Evolutionary conservation across 2,113 vertebrate genomes (phyloP).

Genomic region (Canis aureus): DNA sequence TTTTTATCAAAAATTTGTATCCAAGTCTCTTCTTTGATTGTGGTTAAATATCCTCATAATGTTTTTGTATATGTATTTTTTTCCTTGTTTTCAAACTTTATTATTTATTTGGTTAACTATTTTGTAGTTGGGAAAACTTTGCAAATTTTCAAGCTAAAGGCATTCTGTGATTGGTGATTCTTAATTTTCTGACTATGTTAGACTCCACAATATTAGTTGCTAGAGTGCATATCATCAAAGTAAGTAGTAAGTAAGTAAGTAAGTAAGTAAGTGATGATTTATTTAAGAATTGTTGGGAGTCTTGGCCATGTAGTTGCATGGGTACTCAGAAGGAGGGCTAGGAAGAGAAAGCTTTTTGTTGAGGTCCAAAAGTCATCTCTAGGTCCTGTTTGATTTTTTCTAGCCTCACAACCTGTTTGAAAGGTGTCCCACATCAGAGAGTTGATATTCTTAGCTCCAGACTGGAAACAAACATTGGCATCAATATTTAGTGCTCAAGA

Average conservation of each 20-base stretch:
- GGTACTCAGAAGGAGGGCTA: neutral
- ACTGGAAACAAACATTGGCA: neutral
- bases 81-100: neutral
- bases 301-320: neutral
- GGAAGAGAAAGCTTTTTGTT: neutral
- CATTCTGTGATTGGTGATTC: neutral
- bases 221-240: neutral
- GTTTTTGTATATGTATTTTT: neutral
- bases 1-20: neutral
- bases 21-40: neutral
- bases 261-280: neutral
- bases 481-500: neutral
- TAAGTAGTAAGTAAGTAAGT: neutral
- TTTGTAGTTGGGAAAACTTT: neutral
- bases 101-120: neutral
- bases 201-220: neutral
- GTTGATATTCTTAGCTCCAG: neutral
- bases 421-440: neutral
- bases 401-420: neutral
- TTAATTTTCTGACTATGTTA: neutral
- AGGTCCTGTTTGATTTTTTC: neutral
- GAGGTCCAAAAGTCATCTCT: neutral
- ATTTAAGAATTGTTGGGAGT: neutral
- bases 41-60: neutral
- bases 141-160: neutral